Evolutionary conservation across 2,888 invertebrate genomes (phyloP), one percentile per base, ranked within the genome.

Genomic region (Deroplatys truncata): DNA sequence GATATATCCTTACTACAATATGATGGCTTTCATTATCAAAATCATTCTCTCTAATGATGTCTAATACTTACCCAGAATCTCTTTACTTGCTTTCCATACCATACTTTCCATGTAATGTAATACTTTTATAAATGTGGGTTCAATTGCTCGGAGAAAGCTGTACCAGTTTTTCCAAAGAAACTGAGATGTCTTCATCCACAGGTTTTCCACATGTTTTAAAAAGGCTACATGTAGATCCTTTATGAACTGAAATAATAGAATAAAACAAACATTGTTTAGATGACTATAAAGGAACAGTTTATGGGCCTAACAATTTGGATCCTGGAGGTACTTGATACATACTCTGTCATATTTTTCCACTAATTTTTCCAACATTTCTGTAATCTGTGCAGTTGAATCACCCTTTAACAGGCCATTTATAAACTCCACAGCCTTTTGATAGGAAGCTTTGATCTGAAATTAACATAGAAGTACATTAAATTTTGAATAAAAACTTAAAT

Each of bases 61-160:
- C 13, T 43, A 84, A 86, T 16, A 88, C 92, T 92, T 93, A 95
- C 95, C 95, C 90, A 96, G 95, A 16, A 97, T 93, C 90, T 97
- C 96, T 91, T 96, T 96, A 93, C 97, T 96, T 0, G 97, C 95
- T 86, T 96, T 95, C 95, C 97, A 97, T 0, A 95, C 94, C 5
- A 96, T 95, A 0, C 96, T 95, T 92, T 98, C 98, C 0, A 97
- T 93, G 92, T 97, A 97, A 92, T 97, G 97, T 85, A 97, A 92
- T 28, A 97, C 94, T 91, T 96, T 96, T 90, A 98, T 96, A 92
- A 97, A 96, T 90, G 97, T 94, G 5, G 98, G 98, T 92, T 98
- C 97, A 43, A 98, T 95, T 4, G 96, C 95, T 90, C 96, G 96
- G 0, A 98, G 93, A 1, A 96, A 94, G 90, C 95, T 95, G 90